Conservation (phyloP, 1,140 invertebrate species). For the Eriosoma lanigerum region DNA sequence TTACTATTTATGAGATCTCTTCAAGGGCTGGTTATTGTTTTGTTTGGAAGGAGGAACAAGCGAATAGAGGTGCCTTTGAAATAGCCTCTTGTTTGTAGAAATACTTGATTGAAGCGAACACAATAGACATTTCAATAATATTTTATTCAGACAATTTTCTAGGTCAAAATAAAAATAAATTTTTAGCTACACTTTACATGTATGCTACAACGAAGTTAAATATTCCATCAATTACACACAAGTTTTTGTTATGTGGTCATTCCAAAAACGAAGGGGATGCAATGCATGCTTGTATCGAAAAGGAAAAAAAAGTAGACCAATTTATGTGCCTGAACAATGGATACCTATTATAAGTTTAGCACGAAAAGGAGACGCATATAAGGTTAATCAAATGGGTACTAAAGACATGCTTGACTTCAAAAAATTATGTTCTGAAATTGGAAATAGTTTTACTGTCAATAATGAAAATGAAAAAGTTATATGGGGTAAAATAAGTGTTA, state of each 20-base stretch:
- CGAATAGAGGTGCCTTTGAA: constrained; percentile 54
- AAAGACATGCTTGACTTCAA: background rate
- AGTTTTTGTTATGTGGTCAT: constrained; percentile 34
- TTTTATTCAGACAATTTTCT: constrained; percentile 55
- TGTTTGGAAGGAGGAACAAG: constrained; percentile 56
- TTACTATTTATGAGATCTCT: constrained; percentile 55
- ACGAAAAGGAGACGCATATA: constrained; percentile 11
- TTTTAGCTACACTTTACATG: constrained; percentile 22
- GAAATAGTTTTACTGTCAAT: background rate
- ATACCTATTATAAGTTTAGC: background rate
- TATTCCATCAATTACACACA: constrained; percentile 40
- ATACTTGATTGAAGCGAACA: background rate
- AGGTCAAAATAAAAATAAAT: constrained; percentile 54
- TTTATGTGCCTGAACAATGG: constrained; percentile 13
- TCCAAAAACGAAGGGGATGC: constrained; percentile 16
- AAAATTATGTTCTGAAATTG: background rate
- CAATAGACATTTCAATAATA: constrained; percentile 44
- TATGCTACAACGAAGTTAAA: constrained; percentile 1
- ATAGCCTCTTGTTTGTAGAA: background rate
- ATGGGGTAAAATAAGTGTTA: constrained; percentile 2
- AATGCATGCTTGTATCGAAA: constrained; percentile 10
- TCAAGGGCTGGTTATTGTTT: constrained; percentile 54
- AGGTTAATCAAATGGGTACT: background rate
- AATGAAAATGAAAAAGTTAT: background rate
- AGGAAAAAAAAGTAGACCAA: constrained; percentile 16